phyloP scores from a whole-genome alignment of 2,888 invertebrate genomes.

The Hymenopus coronatus region DNA sequence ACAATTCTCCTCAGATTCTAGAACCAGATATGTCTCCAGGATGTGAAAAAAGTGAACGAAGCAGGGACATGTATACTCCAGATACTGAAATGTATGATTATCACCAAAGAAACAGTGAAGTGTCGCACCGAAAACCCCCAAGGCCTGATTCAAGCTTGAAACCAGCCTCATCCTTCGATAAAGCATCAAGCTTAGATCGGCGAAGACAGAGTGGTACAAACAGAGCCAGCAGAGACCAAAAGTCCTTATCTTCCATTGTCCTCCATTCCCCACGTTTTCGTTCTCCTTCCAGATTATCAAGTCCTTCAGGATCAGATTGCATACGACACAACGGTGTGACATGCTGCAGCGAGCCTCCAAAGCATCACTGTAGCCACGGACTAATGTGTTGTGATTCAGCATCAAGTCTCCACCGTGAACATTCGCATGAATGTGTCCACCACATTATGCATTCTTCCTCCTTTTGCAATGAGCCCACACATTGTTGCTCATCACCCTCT shows the following conservation, averaged over 20 bases:
- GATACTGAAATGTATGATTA: neutral
- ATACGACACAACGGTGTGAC: neutral
- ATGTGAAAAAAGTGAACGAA: neutral
- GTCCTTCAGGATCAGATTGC: neutral
- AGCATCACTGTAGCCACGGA: neutral
- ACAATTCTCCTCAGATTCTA: neutral
- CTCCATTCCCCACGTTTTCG: constrained; percentile 24
- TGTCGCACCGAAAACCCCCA: constrained; percentile 9
- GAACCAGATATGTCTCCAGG: neutral
- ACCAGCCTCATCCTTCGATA: constrained; percentile 39
- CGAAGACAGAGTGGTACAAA: constrained; percentile 48
- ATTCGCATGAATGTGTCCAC: constrained; percentile 1
- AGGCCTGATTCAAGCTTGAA: constrained; percentile 6
- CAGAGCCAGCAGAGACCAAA: constrained; percentile 60
- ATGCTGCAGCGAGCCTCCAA: neutral
- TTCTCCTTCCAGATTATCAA: constrained; percentile 19
- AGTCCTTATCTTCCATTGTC: constrained; percentile 55
- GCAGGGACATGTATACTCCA: neutral
- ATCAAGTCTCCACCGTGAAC: neutral
- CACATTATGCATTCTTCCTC: neutral
- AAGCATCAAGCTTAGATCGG: constrained; percentile 57
- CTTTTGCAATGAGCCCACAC: neutral
- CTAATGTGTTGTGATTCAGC: neutral
- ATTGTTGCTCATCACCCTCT: constrained; percentile 1
- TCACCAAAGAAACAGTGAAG: neutral